Evolutionary conservation across 2,888 invertebrate species (phyloP), one percentile per base, ranked within the genome.

Genomic region (Colostygia pectinataria): DNA sequence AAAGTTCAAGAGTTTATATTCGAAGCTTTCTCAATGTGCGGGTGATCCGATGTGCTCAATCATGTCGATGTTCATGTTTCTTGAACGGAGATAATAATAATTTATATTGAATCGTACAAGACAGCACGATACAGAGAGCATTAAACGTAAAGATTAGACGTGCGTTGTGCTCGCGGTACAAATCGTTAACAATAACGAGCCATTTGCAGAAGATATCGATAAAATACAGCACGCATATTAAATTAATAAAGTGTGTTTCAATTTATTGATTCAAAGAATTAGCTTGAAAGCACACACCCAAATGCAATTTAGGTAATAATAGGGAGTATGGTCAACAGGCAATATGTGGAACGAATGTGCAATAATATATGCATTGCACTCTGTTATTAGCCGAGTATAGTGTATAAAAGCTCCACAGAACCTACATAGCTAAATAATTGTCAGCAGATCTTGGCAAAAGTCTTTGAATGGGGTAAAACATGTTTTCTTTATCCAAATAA

Each of bases 251-350:
- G 13, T 7, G 14, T 37, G 15, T 31, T 24, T 27, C 4, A 9
- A 41, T 14, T 31, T 40, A 31, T 42, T 9, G 13, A 34, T 5
- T 43, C 34, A 34, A 12, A 43, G 13, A 28, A 13, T 18, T 27
- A 12, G 36, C 23, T 20, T 20, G 20, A 20, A 10, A 53, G 55
- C 49, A 55, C 54, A 57, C 56, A 63, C 67, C 57, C 54, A n/a
- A n/a, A n/a, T 57, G 66, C 63, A 65, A 67, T 71, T 57, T 60
- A 63, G 50, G 62, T 69, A 68, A 72, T 68, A 68, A 54, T 36
- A 60, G 60, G 59, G 61, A 57, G 66, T 65, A 43, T 58, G 66
- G 62, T 62, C 65, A 71, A 43, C 58, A 65, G 62, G 61, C 65
- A 71, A 27, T 73, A 66, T 67, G 57, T 56, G 55, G 48, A 55